Evolutionary conservation across 2,888 invertebrate genomes (phyloP).

Genomic region (Phymatocera aterrima): DNA sequence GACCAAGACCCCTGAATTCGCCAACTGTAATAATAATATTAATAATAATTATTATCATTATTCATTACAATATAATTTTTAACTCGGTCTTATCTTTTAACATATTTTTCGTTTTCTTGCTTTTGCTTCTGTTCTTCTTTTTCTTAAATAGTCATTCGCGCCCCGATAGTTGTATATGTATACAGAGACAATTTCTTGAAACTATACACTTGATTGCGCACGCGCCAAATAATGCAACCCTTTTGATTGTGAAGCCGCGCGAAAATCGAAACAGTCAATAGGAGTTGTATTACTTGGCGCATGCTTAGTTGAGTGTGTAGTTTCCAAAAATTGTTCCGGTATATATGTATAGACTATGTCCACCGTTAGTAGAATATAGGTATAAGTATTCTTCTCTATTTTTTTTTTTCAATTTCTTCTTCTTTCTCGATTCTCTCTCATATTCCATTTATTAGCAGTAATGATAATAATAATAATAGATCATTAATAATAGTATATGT

Average conservation of each 20-base stretch:
- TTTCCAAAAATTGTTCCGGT: too few relatives aligned
- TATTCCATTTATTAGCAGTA: slow-evolving; percentile 5
- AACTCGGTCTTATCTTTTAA: not conserved
- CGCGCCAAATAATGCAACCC: too few relatives aligned
- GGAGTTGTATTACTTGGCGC: too few relatives aligned
- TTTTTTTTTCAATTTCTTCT: not conserved
- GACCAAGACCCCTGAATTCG: too few relatives aligned
- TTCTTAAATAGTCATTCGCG: slow-evolving; percentile 40
- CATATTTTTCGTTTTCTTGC: slow-evolving; percentile 6
- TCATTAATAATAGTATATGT: slow-evolving; percentile 65
- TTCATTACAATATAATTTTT: too few relatives aligned
- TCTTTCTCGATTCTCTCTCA: not conserved
- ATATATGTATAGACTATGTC: slow-evolving; percentile 51
- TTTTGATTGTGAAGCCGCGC: too few relatives aligned
- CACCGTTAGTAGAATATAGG: not conserved
- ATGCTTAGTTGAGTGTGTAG: too few relatives aligned
- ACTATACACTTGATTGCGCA: too few relatives aligned
- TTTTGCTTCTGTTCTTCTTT: not conserved
- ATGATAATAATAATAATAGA: slow-evolving; percentile 57
- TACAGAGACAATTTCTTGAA: slow-evolving; percentile 59
- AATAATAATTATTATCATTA: slow-evolving; percentile 30
- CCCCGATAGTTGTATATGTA: slow-evolving; percentile 32
- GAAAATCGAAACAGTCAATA: too few relatives aligned
- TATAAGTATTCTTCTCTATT: not conserved
- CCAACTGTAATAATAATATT: slow-evolving; percentile 51